Base-by-base conservation (phyloP, 2,797 vertebrate species). In the Pterois miles region DNA sequence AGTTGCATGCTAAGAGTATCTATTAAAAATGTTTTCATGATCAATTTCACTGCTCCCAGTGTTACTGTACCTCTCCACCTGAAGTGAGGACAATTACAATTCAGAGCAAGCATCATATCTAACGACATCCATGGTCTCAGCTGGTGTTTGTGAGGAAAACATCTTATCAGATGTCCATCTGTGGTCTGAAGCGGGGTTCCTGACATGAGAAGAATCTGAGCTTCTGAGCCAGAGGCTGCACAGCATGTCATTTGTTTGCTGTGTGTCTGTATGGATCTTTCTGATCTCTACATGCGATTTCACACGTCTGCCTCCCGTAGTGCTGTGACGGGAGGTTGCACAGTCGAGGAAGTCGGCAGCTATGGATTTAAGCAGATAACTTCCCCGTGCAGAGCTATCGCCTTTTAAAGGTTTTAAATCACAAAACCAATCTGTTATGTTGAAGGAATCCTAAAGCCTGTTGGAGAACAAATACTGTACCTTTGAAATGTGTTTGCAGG, bases 351-450 rank as follows among this genome's bases (percentile, higher is more conserved):
- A 50, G 68, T 52, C 29, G 0, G 33, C 65, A 10, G 40, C 53
- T 33, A 3, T 53, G 52, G 71, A 54, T 83, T 71, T 34, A 14
- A 64, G 71, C 40, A 71, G 78, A 84, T 85, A 79, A 67, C 78
- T 25, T 72, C 18, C 48, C 29, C 27, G 46, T 48, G 16, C 74
- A 11, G 56, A 86, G 63, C 64, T 46, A 29, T 71, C 12, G 27
- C 31, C 20, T 25, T 72, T 65, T 31, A 11, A 63, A 23, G 36
- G 13, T 85, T 75, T 75, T 53, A 74, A 78, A 81, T 83, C 67
- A 38, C 48, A 57, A 86, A 85, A 80, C 56, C 72, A 78, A 83
- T 78, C 76, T 18, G 22, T 56, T 64, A 22, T 23, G 68, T 56
- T 36, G 64, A 54, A 36, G 46, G 60, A 75, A 75, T 75, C 60